These are phyloP conservation scores for Cladopsammia gracilis DNA, from an alignment of 64 coral and sea anemone species.

Conservation along the genomic window DNA sequence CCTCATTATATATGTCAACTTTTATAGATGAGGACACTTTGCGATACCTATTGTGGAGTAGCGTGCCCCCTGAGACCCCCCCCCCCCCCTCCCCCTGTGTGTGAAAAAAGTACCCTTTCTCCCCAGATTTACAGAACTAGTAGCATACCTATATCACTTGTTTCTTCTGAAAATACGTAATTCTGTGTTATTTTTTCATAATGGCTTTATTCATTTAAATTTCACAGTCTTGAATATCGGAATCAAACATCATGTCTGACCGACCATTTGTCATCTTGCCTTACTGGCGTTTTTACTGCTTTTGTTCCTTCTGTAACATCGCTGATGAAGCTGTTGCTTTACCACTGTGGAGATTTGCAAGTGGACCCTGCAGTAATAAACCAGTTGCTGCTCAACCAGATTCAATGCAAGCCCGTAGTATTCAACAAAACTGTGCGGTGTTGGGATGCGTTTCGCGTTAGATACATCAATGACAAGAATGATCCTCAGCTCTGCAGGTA, in stretches of 20 bases:
- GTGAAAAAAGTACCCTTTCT: too few relatives aligned
- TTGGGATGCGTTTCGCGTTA: conserved; percentile 1
- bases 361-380: not conserved
- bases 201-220: not conserved
- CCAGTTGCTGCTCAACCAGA: not conserved
- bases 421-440: conserved; percentile 1
- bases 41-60: too few relatives aligned
- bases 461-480: not conserved
- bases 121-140: too few relatives aligned
- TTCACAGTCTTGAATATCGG: conserved; percentile 11
- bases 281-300: not conserved
- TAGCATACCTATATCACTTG: not conserved
- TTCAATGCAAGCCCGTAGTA: not conserved
- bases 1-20: too few relatives aligned
- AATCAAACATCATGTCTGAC: conserved; percentile 11
- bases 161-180: too few relatives aligned
- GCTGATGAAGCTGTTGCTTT: conserved; percentile 2
- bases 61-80: too few relatives aligned
- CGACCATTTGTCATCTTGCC: not conserved
- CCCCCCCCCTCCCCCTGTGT: too few relatives aligned
- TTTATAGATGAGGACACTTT: too few relatives aligned
- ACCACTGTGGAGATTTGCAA: conserved; percentile 18
- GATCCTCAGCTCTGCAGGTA: conserved; percentile 16
- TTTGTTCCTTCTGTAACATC: not conserved
- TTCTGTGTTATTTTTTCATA: too few relatives aligned